phyloP scores from a whole-genome alignment of 2,797 vertebrate genomes.

The Tachyglossus aculeatus region DNA sequence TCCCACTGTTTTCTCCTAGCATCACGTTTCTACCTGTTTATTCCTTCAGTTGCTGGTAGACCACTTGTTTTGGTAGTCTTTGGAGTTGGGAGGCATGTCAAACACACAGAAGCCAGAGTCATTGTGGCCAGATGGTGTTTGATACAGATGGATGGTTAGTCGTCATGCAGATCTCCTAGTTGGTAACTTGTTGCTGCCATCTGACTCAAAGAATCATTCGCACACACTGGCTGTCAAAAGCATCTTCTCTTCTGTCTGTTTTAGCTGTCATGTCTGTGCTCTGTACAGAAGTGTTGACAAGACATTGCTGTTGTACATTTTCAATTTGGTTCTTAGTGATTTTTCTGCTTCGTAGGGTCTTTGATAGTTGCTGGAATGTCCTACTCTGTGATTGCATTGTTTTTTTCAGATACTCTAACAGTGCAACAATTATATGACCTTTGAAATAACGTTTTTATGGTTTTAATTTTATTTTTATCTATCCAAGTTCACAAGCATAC shows the following conservation, averaged over 20 bases:
- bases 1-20: slow-evolving; percentile 42
- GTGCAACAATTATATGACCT: slow-evolving; percentile 48
- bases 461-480: slow-evolving; percentile 42
- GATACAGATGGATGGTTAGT: slow-evolving; percentile 83
- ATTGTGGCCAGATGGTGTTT: slow-evolving; percentile 81
- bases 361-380: slow-evolving; percentile 71
- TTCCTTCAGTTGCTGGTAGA: slow-evolving; percentile 71
- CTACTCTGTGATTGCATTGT: slow-evolving; percentile 65
- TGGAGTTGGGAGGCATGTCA: slow-evolving; percentile 77
- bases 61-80: slow-evolving; percentile 80
- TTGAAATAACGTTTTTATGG: slow-evolving; percentile 48
- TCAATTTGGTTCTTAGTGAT: slow-evolving; percentile 81
- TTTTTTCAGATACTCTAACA: slow-evolving; percentile 36
- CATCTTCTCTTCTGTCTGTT: slow-evolving; percentile 85
- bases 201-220: slow-evolving; percentile 84
- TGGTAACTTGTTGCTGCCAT: slow-evolving; percentile 85
- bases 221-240: slow-evolving; percentile 84
- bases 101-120: slow-evolving; percentile 80
- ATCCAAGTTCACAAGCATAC: slow-evolving; percentile 18
- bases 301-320: slow-evolving; percentile 85
- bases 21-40: slow-evolving; percentile 71
- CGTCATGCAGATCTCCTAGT: slow-evolving; percentile 83
- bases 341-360: slow-evolving; percentile 76
- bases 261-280: slow-evolving; percentile 85
- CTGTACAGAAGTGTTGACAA: slow-evolving; percentile 86